phyloP scores from a whole-genome alignment of 37 sponge, comb jelly and placozoan genomes.

The Ianthella basta region DNA sequence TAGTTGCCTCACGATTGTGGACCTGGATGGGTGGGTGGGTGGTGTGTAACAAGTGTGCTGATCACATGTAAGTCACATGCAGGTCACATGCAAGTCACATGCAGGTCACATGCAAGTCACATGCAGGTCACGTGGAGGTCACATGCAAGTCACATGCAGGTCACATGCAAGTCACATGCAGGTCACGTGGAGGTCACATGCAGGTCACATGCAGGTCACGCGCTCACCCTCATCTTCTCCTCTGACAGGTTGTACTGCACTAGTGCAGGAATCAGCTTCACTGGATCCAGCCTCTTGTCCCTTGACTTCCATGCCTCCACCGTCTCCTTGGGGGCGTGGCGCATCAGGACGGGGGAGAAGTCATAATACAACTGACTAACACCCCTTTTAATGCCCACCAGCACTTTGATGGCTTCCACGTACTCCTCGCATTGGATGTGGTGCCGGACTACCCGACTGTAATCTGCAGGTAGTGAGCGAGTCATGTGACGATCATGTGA shows the following conservation, averaged over 20 bases:
- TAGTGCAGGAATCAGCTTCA: constrained; percentile 87
- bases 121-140: neutral
- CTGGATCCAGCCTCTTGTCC: constrained; percentile 65
- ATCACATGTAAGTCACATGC: neutral
- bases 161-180: neutral
- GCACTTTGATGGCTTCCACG: constrained; percentile 71
- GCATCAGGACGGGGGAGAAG: constrained; percentile 88
- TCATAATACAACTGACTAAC: constrained; percentile 79
- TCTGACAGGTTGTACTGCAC: constrained; percentile 74
- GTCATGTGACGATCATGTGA: too few relatives aligned
- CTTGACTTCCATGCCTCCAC: constrained; percentile 80
- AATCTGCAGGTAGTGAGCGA: constrained; percentile 46
- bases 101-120: neutral
- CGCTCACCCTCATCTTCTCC: constrained; percentile 13
- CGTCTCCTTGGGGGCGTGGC: constrained; percentile 74
- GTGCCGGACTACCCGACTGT: constrained; percentile 87
- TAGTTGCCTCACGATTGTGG: constrained; percentile 60
- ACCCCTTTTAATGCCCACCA: constrained; percentile 59
- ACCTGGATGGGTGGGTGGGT: neutral
- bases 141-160: neutral
- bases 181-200: constrained; percentile 26
- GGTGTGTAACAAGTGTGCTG: neutral
- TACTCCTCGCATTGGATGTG: constrained; percentile 79
- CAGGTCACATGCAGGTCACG: neutral
- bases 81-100: constrained; percentile 27